Base-by-base conservation (phyloP, 1,140 invertebrate species). In the Ylistrum balloti region DNA sequence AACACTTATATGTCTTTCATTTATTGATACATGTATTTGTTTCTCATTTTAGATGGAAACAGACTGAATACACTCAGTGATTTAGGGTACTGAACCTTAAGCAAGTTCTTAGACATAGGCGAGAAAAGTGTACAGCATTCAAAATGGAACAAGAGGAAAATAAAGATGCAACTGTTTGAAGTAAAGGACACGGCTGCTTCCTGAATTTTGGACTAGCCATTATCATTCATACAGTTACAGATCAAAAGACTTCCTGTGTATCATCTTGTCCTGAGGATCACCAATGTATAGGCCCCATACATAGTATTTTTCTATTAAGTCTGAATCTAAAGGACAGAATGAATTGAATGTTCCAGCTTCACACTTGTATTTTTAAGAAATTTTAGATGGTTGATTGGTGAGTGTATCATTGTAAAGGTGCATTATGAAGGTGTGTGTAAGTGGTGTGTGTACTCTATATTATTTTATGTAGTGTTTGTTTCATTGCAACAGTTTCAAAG, bases 191-290 rank as follows among this genome's bases (percentile, higher is more conserved):
- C n/a, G 56, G n/a, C 56, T n/a, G 56, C 56, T 11, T 28, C 1
- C 1, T 74, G 56, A 28, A 74, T 28, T n/a, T 5, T 28, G 22
- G 56, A 45, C 41, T 45, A 1, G 41, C 17, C 20, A 45, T 45
- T 45, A 45, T 17, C 10, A 45, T 45, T 45, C 41, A 13, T 45
- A 45, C 41, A 45, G 56, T 38, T 38, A 13, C 13, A 56, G 56
- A 74, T 74, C 56, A 74, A 74, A n/a, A 5, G 56, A 74, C 56
- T 74, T 74, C n/a, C 9, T 28, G n/a, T 74, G 56, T 17, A 45
- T 74, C 56, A 74, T 28, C 28, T 28, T n/a, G 22, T 74, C 56
- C 56, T 74, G 56, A 74, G 56, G 56, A 95, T 45, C 17, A 0
- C 41, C 41, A 17, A 45, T 45, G 20, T 74, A n/a, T 74, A 74